Conservation (phyloP, 1,140 invertebrate genomes). For the Drosophila seguyi region DNA sequence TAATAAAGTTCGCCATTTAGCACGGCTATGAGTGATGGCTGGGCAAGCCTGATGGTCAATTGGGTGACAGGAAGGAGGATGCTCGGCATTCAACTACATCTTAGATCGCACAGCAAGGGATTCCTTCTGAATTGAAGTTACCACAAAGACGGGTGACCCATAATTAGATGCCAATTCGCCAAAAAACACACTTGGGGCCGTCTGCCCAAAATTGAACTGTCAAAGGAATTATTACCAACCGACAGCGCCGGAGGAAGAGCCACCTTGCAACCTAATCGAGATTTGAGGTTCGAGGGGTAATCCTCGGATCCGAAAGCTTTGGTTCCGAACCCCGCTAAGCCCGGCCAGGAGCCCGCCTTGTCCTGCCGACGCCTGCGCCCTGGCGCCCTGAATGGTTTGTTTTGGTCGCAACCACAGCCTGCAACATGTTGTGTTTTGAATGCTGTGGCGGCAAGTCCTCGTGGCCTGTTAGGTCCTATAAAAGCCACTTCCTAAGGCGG, state of each 20-base stretch:
- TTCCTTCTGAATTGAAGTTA: background rate
- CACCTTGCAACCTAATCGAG: slow-evolving; percentile 1
- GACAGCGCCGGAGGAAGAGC: slow-evolving; percentile 21
- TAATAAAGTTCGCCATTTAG: slow-evolving; percentile 2
- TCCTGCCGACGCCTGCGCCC: slow-evolving; percentile 45
- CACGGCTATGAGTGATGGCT: slow-evolving; percentile 9
- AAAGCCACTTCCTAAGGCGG: slow-evolving; percentile 44
- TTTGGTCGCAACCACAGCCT: slow-evolving; percentile 59
- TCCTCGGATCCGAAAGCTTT: slow-evolving; percentile 34
- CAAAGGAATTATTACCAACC: slow-evolving; percentile 37
- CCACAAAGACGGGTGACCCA: background rate
- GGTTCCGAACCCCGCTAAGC: slow-evolving; percentile 46
- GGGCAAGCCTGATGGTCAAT: background rate
- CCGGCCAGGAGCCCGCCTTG: background rate
- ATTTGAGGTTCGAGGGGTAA: slow-evolving; percentile 25
- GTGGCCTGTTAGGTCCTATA: slow-evolving; percentile 55
- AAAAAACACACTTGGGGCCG: slow-evolving; percentile 16
- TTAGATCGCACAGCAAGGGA: background rate
- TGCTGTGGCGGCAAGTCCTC: slow-evolving; percentile 52
- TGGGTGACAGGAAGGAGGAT: background rate
- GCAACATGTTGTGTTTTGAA: slow-evolving; percentile 82
- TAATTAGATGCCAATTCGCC: slow-evolving; percentile 49
- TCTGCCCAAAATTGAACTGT: slow-evolving; percentile 53
- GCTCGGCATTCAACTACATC: background rate
- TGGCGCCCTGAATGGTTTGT: slow-evolving; percentile 41